Conservation (phyloP, 2,113 vertebrate genomes). For the Coracopsis vasa region DNA sequence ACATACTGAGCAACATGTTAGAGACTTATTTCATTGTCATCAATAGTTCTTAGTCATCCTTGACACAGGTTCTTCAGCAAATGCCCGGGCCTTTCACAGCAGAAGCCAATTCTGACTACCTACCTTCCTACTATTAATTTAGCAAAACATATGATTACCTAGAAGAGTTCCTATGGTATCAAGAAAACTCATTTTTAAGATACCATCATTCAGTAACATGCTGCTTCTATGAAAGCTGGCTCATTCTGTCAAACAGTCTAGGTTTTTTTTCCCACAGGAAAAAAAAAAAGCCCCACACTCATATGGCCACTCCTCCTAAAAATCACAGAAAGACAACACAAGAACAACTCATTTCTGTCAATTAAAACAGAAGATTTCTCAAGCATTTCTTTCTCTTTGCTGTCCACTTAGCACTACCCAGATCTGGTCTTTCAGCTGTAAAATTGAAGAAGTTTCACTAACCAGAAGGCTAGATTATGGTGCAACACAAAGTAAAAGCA, state of each 20-base stretch:
- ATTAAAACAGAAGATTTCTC: not conserved
- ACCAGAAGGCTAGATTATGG: not conserved
- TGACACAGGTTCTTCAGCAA: not conserved
- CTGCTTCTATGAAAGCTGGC: not conserved
- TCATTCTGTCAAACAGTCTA: not conserved
- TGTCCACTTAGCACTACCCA: not conserved
- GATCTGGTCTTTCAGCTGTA: not conserved
- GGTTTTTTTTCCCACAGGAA: not conserved
- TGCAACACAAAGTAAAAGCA: not conserved
- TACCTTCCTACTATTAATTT: not conserved
- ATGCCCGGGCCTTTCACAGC: not conserved
- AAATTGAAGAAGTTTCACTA: not conserved
- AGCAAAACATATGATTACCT: not conserved
- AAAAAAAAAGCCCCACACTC: not conserved
- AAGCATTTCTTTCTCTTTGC: not conserved
- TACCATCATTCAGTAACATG: not conserved
- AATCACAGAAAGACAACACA: not conserved
- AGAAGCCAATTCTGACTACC: not conserved
- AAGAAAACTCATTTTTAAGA: not conserved
- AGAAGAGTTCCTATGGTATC: not conserved
- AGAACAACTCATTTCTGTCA: not conserved
- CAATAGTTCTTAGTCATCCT: not conserved
- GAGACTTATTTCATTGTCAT: not conserved
- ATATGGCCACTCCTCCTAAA: not conserved
- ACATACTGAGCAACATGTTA: not conserved